These are phyloP conservation scores for Chitala chitala DNA, from an alignment of 2,113 vertebrate species.

Conservation along the genomic window DNA sequence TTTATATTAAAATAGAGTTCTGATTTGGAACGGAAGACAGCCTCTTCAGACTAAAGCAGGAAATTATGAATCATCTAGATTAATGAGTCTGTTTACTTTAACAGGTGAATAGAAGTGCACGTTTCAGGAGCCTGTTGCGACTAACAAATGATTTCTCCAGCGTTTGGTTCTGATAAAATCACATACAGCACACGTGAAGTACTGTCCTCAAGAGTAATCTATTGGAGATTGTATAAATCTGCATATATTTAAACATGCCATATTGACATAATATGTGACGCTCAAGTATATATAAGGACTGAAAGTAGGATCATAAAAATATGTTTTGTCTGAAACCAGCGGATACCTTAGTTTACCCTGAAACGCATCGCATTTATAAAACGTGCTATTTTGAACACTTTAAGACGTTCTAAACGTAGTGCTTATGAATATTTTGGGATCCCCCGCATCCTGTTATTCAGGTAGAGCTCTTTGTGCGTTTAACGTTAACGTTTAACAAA, in stretches of 20 bases:
- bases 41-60: conserved; percentile 39
- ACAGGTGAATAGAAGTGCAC: background rate
- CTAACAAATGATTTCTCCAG: background rate
- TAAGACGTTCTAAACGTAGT: background rate
- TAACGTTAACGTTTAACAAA: conserved; percentile 21
- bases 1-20: conserved; percentile 57
- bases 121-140: background rate
- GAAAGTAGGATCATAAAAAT: background rate
- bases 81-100: background rate
- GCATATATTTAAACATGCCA: background rate
- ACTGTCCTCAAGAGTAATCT: background rate
- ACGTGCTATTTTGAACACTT: no score
- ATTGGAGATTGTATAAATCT: background rate
- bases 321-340: background rate
- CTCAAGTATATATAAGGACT: background rate
- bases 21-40: conserved; percentile 36
- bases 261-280: background rate
- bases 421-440: background rate
- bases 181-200: background rate
- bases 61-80: conserved; percentile 22
- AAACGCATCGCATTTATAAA: no score
- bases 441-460: conserved; percentile 35
- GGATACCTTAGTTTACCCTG: no score
- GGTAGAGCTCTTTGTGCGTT: conserved; percentile 36
- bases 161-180: background rate